These are phyloP conservation scores for Chorisops tibialis DNA, from an alignment of 2,888 invertebrate species.

Conservation along the genomic window DNA sequence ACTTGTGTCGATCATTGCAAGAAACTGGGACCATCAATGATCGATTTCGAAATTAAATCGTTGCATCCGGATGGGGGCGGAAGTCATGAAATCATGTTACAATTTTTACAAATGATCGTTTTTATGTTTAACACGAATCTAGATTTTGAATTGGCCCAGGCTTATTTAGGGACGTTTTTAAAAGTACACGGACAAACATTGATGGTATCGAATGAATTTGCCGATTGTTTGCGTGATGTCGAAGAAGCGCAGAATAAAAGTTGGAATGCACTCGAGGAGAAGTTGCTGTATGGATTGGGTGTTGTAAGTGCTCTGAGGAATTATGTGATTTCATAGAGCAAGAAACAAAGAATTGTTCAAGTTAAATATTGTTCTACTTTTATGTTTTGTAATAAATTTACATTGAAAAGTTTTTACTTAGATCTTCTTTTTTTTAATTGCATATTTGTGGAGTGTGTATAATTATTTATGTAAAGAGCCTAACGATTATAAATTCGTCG, in stretches of 20 bases:
- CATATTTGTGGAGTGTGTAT: too few relatives aligned
- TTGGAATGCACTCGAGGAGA: conserved; percentile 67
- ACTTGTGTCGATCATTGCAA: conserved; percentile 56
- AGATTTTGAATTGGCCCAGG: conserved; percentile 87
- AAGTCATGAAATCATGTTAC: conserved; percentile 65
- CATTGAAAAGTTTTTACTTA: too few relatives aligned
- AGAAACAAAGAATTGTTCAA: too few relatives aligned
- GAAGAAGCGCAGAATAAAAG: conserved; percentile 58
- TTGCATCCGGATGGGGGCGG: conserved; percentile 73
- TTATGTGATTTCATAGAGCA: conserved; percentile 38
- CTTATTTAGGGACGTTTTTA: conserved; percentile 83
- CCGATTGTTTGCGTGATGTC: conserved; percentile 57
- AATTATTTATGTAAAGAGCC: too few relatives aligned
- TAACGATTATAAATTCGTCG: too few relatives aligned
- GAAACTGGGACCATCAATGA: conserved; percentile 72
- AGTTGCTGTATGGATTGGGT: conserved; percentile 70
- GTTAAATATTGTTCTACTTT: too few relatives aligned
- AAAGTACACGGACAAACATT: conserved; percentile 71
- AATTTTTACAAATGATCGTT: conserved; percentile 73
- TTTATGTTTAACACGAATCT: conserved; percentile 68
- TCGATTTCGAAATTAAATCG: conserved; percentile 83
- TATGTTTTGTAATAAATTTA: too few relatives aligned
- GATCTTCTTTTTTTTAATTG: too few relatives aligned
- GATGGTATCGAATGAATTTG: conserved; percentile 56
- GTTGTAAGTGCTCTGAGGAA: conserved; percentile 72